Evolutionary conservation across 2,888 invertebrate genomes (phyloP).

Genomic region (Ptychoptera albimana): DNA sequence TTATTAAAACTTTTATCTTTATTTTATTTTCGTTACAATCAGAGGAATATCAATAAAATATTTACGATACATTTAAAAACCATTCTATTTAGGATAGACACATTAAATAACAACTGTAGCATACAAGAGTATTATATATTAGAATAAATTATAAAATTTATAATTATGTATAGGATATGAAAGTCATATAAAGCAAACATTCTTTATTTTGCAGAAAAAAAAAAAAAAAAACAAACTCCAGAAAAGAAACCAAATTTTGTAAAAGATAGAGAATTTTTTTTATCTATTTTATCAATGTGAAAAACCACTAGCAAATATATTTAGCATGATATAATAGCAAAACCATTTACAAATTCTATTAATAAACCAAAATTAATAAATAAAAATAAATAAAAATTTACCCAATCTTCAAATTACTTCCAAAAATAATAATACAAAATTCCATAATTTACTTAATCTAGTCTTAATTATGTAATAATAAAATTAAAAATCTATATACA

Average conservation of each 20-base stretch:
- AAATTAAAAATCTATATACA: constrained; percentile 1
- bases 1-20: no score
- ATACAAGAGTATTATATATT: not conserved
- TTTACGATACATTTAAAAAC: no score
- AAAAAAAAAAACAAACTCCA: not conserved
- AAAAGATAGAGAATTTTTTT: not conserved
- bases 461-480: no score
- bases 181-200: not conserved
- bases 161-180: not conserved
- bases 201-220: not conserved
- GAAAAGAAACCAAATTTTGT: constrained; percentile 1
- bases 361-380: no score
- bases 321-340: constrained; percentile 7
- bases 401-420: no score
- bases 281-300: not conserved
- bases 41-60: no score
- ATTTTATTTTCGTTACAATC: no score
- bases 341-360: not conserved
- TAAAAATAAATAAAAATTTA: no score
- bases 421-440: no score
- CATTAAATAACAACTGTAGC: no score
- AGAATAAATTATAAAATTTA: not conserved
- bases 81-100: no score
- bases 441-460: no score
- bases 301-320: not conserved